phyloP scores from a whole-genome alignment of 2,888 invertebrate species.

The Saturnia pavonia region DNA sequence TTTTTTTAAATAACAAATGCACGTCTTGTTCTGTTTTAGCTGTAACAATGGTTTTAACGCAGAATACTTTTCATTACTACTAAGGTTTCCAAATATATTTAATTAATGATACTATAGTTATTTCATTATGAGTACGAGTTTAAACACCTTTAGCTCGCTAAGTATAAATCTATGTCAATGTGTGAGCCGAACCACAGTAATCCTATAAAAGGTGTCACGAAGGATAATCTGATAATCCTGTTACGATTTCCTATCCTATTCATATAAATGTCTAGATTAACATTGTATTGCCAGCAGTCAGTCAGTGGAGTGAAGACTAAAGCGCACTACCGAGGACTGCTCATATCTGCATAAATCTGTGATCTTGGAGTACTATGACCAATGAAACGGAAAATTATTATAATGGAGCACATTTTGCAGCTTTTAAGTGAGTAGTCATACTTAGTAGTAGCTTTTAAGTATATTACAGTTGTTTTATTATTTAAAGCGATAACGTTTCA shows the following conservation, averaged over 20 bases:
- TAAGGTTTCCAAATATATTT: slow-evolving; percentile 13
- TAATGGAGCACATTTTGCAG: slow-evolving; percentile 67
- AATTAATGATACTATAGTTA: slow-evolving; percentile 11
- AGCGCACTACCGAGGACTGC: slow-evolving; percentile 76
- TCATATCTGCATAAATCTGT: slow-evolving; percentile 45
- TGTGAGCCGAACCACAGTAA: slow-evolving; percentile 61
- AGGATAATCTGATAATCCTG: slow-evolving; percentile 71
- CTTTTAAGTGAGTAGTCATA: slow-evolving; percentile 60
- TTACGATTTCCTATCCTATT: slow-evolving; percentile 45
- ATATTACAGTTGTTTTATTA: background rate
- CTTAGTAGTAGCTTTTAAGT: background rate
- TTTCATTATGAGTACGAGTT: slow-evolving; percentile 4
- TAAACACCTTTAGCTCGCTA: slow-evolving; percentile 35
- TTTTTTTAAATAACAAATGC: background rate
- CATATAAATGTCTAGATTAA: slow-evolving; percentile 60
- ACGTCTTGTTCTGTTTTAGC: background rate
- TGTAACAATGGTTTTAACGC: background rate
- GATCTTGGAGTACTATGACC: slow-evolving; percentile 48
- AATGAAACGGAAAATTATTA: slow-evolving; percentile 61
- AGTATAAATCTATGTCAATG: slow-evolving; percentile 65
- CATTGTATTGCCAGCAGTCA: slow-evolving; percentile 60
- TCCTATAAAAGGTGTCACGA: slow-evolving; percentile 68
- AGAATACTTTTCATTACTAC: background rate
- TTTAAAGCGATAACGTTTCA: too few relatives aligned
- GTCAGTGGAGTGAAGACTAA: slow-evolving; percentile 67